A percentile compares a stretch with the other conserved stretches of the same genome.
These are phyloP conservation scores for Lasioglossum figueresi DNA, from an alignment of 2,888 invertebrate genomes.

Conservation along the genomic window DNA sequence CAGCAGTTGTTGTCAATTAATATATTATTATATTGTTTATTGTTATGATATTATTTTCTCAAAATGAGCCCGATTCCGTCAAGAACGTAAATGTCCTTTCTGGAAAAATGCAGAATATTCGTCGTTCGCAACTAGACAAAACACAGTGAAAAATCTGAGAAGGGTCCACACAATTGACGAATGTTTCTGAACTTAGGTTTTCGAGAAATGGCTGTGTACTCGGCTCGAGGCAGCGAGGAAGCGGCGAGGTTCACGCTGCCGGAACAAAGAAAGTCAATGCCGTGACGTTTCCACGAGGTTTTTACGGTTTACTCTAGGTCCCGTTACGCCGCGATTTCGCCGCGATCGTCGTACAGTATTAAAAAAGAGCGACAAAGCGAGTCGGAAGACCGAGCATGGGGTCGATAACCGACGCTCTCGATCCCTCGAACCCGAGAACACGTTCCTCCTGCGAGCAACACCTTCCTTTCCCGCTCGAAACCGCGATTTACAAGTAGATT, in stretches of 20 bases:
- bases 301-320: slow-evolving; percentile 75
- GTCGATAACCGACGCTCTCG: slow-evolving; percentile 67
- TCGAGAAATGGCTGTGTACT: not conserved
- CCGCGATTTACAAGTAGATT: not conserved
- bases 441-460: not conserved
- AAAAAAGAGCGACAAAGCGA: slow-evolving; percentile 70
- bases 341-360: slow-evolving; percentile 54
- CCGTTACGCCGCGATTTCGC: slow-evolving; percentile 74
- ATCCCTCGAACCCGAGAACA: slow-evolving; percentile 49
- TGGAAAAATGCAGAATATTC: too few relatives aligned
- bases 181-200: not conserved
- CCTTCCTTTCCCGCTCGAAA: not conserved
- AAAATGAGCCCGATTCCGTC: too few relatives aligned
- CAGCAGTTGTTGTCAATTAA: too few relatives aligned
- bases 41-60: too few relatives aligned
- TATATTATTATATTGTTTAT: too few relatives aligned
- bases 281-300: slow-evolving; percentile 62
- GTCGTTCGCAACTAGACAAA: too few relatives aligned
- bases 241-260: slow-evolving; percentile 35
- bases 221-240: slow-evolving; percentile 20
- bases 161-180: too few relatives aligned
- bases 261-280: slow-evolving; percentile 72
- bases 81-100: too few relatives aligned
- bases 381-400: slow-evolving; percentile 41
- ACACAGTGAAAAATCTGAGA: too few relatives aligned